These are phyloP conservation scores for Anguilla anguilla DNA, from an alignment of 2,797 vertebrate species.

Conservation along the genomic window DNA sequence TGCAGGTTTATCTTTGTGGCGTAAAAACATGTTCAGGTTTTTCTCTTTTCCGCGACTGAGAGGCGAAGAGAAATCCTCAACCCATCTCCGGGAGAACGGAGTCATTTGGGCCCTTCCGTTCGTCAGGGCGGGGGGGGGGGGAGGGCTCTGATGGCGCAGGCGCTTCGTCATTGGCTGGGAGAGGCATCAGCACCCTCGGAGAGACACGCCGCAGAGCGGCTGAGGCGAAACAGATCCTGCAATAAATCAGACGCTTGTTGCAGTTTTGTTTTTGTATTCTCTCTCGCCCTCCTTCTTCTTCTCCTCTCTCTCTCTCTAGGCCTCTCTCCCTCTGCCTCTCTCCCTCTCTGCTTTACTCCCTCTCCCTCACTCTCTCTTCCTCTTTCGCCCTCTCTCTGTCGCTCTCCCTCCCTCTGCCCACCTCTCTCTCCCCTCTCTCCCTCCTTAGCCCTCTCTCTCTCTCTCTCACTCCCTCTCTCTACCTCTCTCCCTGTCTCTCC, in stretches of 20 bases:
- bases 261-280: conserved; percentile 42
- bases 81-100: neutral
- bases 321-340: conserved; percentile 7
- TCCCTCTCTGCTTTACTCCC: neutral
- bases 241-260: conserved; percentile 48
- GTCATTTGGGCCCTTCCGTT: neutral
- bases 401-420: too few species aligned
- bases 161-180: neutral
- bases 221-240: conserved; percentile 31
- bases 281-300: conserved; percentile 19
- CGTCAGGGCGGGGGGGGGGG: neutral
- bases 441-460: too few species aligned
- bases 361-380: too few species aligned
- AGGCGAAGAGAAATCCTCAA: neutral
- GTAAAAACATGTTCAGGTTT: neutral
- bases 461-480: too few species aligned
- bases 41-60: neutral
- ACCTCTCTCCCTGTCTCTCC: too few species aligned
- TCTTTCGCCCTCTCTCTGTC: too few species aligned
- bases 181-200: conserved; percentile 30
- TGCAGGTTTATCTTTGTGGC: neutral
- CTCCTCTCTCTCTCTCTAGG: neutral
- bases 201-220: conserved; percentile 15
- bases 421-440: too few species aligned
- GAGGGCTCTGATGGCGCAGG: neutral